Evolutionary conservation across 2,888 invertebrate genomes (phyloP).

Genomic region (Schizaphis graminum): DNA sequence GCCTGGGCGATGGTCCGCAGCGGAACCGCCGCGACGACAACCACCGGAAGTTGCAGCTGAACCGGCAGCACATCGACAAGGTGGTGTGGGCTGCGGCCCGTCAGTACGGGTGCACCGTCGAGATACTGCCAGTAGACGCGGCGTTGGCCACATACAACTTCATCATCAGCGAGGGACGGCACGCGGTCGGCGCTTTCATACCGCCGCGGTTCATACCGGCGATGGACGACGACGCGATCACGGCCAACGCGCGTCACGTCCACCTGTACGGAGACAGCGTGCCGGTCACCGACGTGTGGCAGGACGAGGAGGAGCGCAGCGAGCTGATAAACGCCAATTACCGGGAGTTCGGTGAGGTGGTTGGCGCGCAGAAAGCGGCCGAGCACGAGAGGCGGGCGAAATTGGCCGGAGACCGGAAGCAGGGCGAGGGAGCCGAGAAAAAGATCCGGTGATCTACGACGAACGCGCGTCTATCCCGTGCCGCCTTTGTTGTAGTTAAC

Average conservation of each 20-base stretch:
- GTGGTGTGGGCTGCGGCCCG: slow-evolving; percentile 14
- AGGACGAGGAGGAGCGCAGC: slow-evolving; percentile 13
- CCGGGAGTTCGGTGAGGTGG: slow-evolving; percentile 20
- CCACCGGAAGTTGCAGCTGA: neutral
- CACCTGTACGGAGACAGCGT: slow-evolving; percentile 36
- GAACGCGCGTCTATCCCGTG: neutral
- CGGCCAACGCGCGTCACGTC: slow-evolving; percentile 41
- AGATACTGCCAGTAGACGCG: slow-evolving; percentile 85
- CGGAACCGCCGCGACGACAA: neutral
- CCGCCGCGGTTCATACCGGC: slow-evolving; percentile 76
- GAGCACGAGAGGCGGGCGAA: neutral
- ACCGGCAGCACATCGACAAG: slow-evolving; percentile 22
- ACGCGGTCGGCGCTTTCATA: slow-evolving; percentile 79
- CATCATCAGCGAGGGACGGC: slow-evolving; percentile 83
- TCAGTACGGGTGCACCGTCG: slow-evolving; percentile 74
- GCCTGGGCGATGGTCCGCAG: slow-evolving; percentile 75
- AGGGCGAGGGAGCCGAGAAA: neutral
- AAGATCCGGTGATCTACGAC: slow-evolving; percentile 6
- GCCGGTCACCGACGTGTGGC: slow-evolving; percentile 23
- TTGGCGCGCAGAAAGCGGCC: slow-evolving; percentile 43
- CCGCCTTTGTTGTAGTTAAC: neutral
- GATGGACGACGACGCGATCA: slow-evolving; percentile 75
- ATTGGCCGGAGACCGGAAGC: neutral
- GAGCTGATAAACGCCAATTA: slow-evolving; percentile 37
- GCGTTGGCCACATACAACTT: slow-evolving; percentile 95